Conservation (phyloP, 2,888 invertebrate species). For the Prenolepis imparis region DNA sequence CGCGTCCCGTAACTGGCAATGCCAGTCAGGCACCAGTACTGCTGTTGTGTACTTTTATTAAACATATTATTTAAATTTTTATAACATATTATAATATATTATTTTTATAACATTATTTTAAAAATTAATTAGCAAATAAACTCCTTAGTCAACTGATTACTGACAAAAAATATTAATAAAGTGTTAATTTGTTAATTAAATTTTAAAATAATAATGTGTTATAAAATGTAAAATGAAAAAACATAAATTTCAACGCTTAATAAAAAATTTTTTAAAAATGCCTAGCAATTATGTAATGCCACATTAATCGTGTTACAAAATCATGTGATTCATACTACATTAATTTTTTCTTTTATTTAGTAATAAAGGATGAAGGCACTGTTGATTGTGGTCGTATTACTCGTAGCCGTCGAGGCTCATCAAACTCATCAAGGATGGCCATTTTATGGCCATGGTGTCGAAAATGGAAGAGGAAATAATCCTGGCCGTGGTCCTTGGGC, state of each 20-base stretch:
- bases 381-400: not conserved
- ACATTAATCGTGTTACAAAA: not conserved
- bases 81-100: too few species aligned
- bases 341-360: not conserved
- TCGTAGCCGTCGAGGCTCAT: not conserved
- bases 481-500: not conserved
- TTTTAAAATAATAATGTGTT: too few species aligned
- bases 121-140: too few species aligned
- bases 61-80: too few species aligned
- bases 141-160: too few species aligned
- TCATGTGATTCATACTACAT: not conserved
- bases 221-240: too few species aligned
- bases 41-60: too few species aligned
- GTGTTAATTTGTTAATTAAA: too few species aligned
- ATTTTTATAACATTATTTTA: too few species aligned
- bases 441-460: not conserved
- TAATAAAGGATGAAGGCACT: slow-evolving; percentile 17
- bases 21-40: too few species aligned
- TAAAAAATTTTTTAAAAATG: not conserved
- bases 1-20: too few species aligned
- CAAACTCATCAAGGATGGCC: not conserved
- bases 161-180: too few species aligned
- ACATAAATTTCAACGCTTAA: not conserved
- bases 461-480: slow-evolving; percentile 1
- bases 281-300: not conserved